These are phyloP conservation scores for Perithous albicinctus DNA, from an alignment of 2,888 invertebrate genomes.

Conservation along the genomic window DNA sequence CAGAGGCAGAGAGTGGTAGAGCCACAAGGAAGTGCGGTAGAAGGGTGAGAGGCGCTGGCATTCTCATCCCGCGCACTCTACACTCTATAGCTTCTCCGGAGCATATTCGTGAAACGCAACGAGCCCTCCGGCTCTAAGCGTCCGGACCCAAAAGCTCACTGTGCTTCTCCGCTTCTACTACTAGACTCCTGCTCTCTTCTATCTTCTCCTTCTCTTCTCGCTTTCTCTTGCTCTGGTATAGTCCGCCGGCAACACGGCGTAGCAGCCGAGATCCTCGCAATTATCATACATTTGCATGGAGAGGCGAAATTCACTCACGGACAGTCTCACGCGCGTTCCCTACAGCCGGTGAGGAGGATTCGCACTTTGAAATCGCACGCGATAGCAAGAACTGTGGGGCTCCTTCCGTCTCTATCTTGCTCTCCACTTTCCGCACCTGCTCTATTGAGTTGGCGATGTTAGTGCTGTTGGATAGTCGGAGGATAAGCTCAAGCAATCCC, in stretches of 20 bases:
- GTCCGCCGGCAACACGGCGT: background rate
- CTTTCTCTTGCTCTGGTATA: constrained; percentile 16
- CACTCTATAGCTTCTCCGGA: constrained; percentile 3
- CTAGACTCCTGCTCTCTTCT: background rate
- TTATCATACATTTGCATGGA: constrained; percentile 71
- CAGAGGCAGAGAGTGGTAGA: constrained; percentile 9
- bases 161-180: constrained; percentile 37
- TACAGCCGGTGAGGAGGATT: constrained; percentile 47
- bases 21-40: background rate
- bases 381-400: constrained; percentile 17
- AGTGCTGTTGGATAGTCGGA: constrained; percentile 26
- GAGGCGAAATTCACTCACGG: constrained; percentile 61
- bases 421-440: constrained; percentile 49
- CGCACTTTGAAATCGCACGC: constrained; percentile 54
- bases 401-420: constrained; percentile 16
- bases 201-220: constrained; percentile 25
- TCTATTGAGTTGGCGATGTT: constrained; percentile 51
- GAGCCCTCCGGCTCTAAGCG: constrained; percentile 49
- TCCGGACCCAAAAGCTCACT: constrained; percentile 54
- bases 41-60: background rate
- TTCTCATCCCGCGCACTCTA: constrained; percentile 41
- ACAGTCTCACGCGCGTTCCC: constrained; percentile 44
- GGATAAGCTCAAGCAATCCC: constrained; percentile 59
- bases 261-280: constrained; percentile 55
- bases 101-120: constrained; percentile 56